Conservation (phyloP, 1,140 invertebrate genomes). For the Acromyrmex charruanus region DNA sequence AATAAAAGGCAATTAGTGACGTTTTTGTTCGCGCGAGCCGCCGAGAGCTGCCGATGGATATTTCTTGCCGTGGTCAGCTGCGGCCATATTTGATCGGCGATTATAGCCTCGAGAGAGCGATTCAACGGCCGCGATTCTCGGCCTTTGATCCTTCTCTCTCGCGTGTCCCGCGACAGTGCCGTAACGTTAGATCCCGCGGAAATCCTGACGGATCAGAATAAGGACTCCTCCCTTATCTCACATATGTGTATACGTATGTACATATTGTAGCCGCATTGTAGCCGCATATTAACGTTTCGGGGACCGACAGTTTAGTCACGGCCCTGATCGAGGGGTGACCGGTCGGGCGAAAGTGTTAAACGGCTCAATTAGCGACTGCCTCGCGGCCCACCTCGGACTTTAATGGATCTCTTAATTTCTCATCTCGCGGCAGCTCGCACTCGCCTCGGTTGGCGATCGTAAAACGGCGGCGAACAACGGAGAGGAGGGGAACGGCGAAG, state of each 20-base stretch:
- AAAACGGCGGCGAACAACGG: constrained; percentile 53
- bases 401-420: constrained; percentile 77
- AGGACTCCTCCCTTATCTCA: neutral
- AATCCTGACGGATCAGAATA: neutral
- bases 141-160: constrained; percentile 72
- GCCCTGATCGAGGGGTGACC: constrained; percentile 51
- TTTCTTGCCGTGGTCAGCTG: constrained; percentile 59
- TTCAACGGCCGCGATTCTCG: constrained; percentile 41
- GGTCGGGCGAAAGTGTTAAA: constrained; percentile 76
- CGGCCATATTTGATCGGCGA: constrained; percentile 79
- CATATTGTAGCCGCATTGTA: too few relatives aligned
- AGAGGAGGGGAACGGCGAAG: constrained; percentile 55
- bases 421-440: constrained; percentile 57
- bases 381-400: constrained; percentile 66
- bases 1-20: constrained; percentile 54
- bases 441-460: constrained; percentile 50
- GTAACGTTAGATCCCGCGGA: neutral
- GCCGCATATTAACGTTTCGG: neutral
- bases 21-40: constrained; percentile 33
- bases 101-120: constrained; percentile 75
- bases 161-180: constrained; percentile 35
- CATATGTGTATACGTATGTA: too few relatives aligned
- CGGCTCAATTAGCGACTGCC: constrained; percentile 75
- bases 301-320: neutral
- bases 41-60: constrained; percentile 12